Conservation (phyloP, 2,888 invertebrate genomes). For the Patella caerulea region DNA sequence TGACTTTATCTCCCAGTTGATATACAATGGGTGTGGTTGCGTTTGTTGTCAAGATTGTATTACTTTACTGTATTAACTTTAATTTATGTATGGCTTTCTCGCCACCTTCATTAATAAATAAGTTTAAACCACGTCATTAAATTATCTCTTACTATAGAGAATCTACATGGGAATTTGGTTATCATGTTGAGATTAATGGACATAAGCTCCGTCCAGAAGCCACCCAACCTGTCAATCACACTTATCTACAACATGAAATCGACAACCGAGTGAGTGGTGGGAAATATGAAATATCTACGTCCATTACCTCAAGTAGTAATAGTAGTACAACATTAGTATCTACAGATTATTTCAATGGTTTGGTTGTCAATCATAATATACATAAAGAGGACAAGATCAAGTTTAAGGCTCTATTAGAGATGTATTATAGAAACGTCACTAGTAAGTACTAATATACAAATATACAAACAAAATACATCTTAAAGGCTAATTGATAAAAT, state of each 20-base stretch:
- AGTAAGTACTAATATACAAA: neutral
- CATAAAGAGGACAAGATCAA: neutral
- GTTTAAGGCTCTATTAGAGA: neutral
- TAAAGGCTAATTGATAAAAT: no score
- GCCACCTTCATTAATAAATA: no score
- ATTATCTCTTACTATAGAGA: neutral
- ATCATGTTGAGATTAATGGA: constrained; percentile 1
- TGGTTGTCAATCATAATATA: neutral
- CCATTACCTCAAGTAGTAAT: neutral
- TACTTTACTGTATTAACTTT: no score
- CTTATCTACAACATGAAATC: neutral
- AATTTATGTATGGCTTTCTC: no score
- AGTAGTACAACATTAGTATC: neutral
- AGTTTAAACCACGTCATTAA: no score
- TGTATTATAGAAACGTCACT: neutral
- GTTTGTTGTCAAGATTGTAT: no score
- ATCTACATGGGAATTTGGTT: neutral
- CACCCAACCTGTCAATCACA: neutral
- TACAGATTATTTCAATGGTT: neutral
- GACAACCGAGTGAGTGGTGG: neutral
- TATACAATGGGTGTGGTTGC: no score
- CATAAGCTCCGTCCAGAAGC: neutral
- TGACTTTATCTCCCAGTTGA: no score
- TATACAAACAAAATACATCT: no score
- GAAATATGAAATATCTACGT: neutral